Evolutionary conservation across 2,113 vertebrate genomes (phyloP), one percentile per base, ranked within the genome.

Genomic region (Myxocyprinus asiaticus): DNA sequence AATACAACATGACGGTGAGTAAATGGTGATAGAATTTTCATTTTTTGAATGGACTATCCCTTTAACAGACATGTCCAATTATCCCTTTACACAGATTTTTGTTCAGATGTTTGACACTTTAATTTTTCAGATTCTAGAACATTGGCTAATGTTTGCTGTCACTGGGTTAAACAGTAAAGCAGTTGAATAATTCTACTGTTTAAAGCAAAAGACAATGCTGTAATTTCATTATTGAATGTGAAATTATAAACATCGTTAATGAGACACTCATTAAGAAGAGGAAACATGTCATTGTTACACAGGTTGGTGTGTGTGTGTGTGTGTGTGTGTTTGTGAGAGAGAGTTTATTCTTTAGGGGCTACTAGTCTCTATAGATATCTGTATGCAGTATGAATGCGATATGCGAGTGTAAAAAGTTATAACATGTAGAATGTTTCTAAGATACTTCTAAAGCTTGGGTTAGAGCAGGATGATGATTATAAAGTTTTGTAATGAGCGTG

Each of bases 351-450:
- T 33, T 33, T 33, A 33, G 22, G 22, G 0, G 5, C 8, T 11
- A 12, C 22, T 17, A 12, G 11, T 55, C 50, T 6, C 69, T 7
- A 17, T 44, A 10, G 33, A 62, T n/a, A 59, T 73, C 45, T 64
- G 12, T 48, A 76, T 68, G 14, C 9, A 47, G 42, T 47, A 53
- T 78, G 69, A 9, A 66, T 47, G 62, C 43, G 14, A 53, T 77
- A 8, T 12, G 53, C 17, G 63, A 59, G 65, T 42, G 76, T 71
- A 33, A 44, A 56, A 3, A 10, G 33, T 59, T 67, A 55, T 70
- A 43, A 79, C 64, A 44, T 8, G 47, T 79, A 69, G 65, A 50
- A 56, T 61, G 70, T 79, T 76, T 68, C 71, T 48, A 62, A 74
- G 15, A 72, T 11, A 45, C 17, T n/a, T 56, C 51, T 70, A 1